These are phyloP conservation scores for Meganola albula DNA, from an alignment of 2,888 invertebrate species.

Conservation along the genomic window DNA sequence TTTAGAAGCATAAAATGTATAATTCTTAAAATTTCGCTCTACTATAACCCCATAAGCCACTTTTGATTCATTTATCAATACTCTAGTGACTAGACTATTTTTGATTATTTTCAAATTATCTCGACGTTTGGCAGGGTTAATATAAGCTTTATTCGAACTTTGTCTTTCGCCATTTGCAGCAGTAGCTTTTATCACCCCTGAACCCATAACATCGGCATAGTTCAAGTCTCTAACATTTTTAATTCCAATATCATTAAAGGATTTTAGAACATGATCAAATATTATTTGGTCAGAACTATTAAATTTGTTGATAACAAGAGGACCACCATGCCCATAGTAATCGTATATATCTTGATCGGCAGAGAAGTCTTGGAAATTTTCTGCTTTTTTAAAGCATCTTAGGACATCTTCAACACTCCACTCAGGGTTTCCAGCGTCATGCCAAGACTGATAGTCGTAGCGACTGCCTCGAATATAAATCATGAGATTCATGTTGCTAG, in stretches of 20 bases:
- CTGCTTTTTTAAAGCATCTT: conserved; percentile 21
- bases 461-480: conserved; percentile 68
- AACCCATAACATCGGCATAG: conserved; percentile 60
- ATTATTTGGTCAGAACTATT: conserved; percentile 53
- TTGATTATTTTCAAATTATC: conserved; percentile 32
- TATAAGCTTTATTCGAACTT: conserved; percentile 79
- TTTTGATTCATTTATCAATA: conserved; percentile 12
- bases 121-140: conserved; percentile 38
- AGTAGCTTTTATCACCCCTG: conserved; percentile 62
- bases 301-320: conserved; percentile 58
- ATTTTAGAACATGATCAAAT: conserved; percentile 39
- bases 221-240: conserved; percentile 53
- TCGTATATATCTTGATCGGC: conserved; percentile 7
- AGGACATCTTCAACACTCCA: conserved; percentile 20
- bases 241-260: conserved; percentile 65
- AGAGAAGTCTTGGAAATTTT: conserved; percentile 18
- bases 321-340: conserved; percentile 59
- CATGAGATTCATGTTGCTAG: conserved; percentile 74
- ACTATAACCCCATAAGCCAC: conserved; percentile 15
- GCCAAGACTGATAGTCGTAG: conserved; percentile 72
- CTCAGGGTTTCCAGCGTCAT: conserved; percentile 52
- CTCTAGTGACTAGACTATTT: conserved; percentile 35
- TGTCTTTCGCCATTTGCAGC: conserved; percentile 62
- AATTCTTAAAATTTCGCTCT: conserved; percentile 1
- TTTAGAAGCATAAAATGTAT: conserved; percentile 32